phyloP scores from a whole-genome alignment of 2,888 invertebrate genomes.

The Oithona nana region DNA sequence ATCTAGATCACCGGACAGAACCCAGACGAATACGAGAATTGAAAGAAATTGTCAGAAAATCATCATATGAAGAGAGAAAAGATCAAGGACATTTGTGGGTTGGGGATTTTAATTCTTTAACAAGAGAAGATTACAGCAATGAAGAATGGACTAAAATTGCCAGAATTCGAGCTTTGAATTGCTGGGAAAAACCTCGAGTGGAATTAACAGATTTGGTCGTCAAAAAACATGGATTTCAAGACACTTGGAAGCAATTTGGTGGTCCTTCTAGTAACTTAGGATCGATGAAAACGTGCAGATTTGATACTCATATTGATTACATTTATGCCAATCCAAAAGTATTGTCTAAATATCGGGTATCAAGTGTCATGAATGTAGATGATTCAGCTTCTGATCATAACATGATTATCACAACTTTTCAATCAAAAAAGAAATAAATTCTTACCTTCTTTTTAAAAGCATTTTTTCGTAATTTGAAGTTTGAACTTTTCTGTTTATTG shows the following conservation, averaged over 20 bases:
- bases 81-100: neutral
- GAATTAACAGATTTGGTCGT: neutral
- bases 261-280: neutral
- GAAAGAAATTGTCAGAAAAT: neutral
- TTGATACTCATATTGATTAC: neutral
- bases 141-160: neutral
- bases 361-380: neutral
- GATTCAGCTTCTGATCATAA: neutral
- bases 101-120: constrained; percentile 12
- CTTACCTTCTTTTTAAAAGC: too few species aligned
- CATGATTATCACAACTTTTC: neutral
- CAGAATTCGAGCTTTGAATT: neutral
- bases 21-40: neutral
- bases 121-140: constrained; percentile 3
- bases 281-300: neutral
- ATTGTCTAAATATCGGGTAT: too few species aligned
- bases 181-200: constrained; percentile 4
- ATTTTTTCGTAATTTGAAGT: too few species aligned
- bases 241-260: too few species aligned
- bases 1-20: neutral
- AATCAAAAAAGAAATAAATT: too few species aligned
- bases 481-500: too few species aligned
- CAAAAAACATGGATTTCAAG: neutral
- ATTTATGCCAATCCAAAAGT: neutral
- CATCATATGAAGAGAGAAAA: neutral